Base-by-base conservation (phyloP, 1,140 invertebrate species). In the Apocrypta bakeri region DNA sequence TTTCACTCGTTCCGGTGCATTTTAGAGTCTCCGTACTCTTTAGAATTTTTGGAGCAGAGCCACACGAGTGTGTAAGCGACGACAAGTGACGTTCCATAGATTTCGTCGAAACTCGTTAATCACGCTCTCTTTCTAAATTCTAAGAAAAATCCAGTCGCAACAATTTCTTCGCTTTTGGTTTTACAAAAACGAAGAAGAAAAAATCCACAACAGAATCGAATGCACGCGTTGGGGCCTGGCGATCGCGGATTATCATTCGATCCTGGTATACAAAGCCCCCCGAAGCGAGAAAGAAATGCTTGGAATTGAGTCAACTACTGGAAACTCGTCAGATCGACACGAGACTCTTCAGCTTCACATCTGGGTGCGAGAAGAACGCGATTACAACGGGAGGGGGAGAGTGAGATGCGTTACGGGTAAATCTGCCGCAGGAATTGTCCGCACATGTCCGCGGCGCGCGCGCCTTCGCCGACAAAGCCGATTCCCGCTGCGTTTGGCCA, bases 391-490 rank as follows among this genome's bases (percentile, higher is more conserved):
- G 77, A 85, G n/a, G n/a, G n/a, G n/a, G n/a, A n/a, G n/a, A n/a
- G n/a, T n/a, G n/a, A n/a, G 86, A 86, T 84, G 61, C 76, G 74
- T 68, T 17, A 1, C 81, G 64, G 87, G 85, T 88, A 91, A 92
- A 92, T 92, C 91, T 92, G 88, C 89, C 88, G 86, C 84, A 84
- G 77, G 90, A 88, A 92, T 91, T 92, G 91, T 92, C 87, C 87
- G 90, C 91, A 91, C 91, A 92, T 92, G 91, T 88, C 87, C 89
- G 80, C 79, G 42, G 48, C 33, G 37, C 33, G 29, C 33, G 42
- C 37, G 37, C 14, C 77, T 83, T 25, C 79, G 87, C 90, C 90
- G 90, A 92, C 91, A 92, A 92, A 91, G 90, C n/a, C 85, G 86
- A 86, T 84, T 82, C 89, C 90, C 82, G 88, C 88, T 90, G 90